A percentile compares a stretch with the other conserved stretches of the same genome.
These are phyloP conservation scores for Trachops cirrhosus DNA, from an alignment of 2,797 vertebrate genomes.

Conservation along the genomic window DNA sequence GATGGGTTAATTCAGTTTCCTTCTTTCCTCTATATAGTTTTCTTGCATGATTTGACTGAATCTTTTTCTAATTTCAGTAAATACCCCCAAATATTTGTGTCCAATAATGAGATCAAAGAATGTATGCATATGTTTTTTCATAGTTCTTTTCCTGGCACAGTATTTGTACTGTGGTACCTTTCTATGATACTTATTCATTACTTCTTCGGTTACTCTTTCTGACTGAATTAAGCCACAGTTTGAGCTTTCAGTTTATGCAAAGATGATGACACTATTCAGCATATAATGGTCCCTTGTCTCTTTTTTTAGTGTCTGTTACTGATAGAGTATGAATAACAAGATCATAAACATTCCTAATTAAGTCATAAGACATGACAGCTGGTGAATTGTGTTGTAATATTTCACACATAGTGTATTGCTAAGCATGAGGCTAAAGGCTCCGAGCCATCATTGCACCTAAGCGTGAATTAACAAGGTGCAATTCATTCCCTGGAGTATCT, in stretches of 20 bases:
- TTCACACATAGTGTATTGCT: slow-evolving; percentile 58
- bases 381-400: slow-evolving; percentile 71
- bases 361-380: slow-evolving; percentile 62
- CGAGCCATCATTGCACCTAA: slow-evolving; percentile 30
- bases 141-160: not conserved
- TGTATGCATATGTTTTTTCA: not conserved
- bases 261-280: slow-evolving; percentile 58
- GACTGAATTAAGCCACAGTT: slow-evolving; percentile 52
- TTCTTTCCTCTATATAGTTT: not conserved
- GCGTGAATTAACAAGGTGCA: slow-evolving; percentile 36
- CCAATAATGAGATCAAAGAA: not conserved
- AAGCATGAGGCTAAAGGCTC: slow-evolving; percentile 41
- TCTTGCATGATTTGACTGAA: not conserved
- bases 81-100: not conserved
- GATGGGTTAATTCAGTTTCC: not conserved
- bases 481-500: not conserved
- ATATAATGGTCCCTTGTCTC: slow-evolving; percentile 62
- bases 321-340: slow-evolving; percentile 67
- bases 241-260: slow-evolving; percentile 57
- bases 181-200: slow-evolving; percentile 38
- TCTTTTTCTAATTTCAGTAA: not conserved
- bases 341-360: slow-evolving; percentile 75
- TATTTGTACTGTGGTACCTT: not conserved
- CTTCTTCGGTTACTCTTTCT: slow-evolving; percentile 29
- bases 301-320: slow-evolving; percentile 61